Evolutionary conservation across 2,888 invertebrate genomes (phyloP).

Genomic region (Dioctria linearis): DNA sequence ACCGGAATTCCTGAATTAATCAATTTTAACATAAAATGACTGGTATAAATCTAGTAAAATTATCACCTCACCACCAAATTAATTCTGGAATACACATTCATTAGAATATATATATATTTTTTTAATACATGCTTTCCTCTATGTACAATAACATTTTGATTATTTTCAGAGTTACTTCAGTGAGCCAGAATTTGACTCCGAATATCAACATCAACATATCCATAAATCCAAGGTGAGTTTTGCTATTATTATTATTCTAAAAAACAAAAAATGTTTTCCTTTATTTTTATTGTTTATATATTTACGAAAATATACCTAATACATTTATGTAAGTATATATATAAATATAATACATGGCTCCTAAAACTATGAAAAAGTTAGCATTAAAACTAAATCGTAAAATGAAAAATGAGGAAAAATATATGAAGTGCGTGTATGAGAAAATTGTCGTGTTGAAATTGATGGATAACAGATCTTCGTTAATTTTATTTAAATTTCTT

Average conservation of each 20-base stretch:
- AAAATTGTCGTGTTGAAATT: neutral
- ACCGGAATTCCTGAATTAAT: too few relatives aligned
- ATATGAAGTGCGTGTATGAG: neutral
- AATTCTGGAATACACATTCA: too few relatives aligned
- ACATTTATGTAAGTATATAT: neutral
- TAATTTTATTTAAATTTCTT: neutral
- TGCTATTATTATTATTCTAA: neutral
- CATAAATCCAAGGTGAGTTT: slow-evolving; percentile 90
- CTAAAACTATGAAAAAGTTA: slow-evolving; percentile 26
- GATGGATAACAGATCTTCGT: slow-evolving; percentile 12
- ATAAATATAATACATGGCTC: slow-evolving; percentile 27
- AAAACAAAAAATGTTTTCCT: neutral
- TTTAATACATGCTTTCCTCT: neutral
- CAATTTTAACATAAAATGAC: too few relatives aligned
- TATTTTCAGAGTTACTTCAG: slow-evolving; percentile 85
- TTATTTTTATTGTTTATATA: slow-evolving; percentile 3
- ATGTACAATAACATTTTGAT: slow-evolving; percentile 32
- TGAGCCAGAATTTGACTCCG: slow-evolving; percentile 95
- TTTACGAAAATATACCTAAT: slow-evolving; percentile 7
- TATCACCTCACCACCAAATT: too few relatives aligned
- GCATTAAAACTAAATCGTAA: neutral
- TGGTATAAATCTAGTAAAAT: too few relatives aligned
- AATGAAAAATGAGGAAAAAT: neutral
- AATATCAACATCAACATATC: slow-evolving; percentile 93
- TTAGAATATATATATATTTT: too few relatives aligned